Percentiles rank a stretch among this genome's conserved stretches.
Evolutionary conservation across 1,140 invertebrate species (phyloP).

Genomic region (Pantala flavescens): DNA sequence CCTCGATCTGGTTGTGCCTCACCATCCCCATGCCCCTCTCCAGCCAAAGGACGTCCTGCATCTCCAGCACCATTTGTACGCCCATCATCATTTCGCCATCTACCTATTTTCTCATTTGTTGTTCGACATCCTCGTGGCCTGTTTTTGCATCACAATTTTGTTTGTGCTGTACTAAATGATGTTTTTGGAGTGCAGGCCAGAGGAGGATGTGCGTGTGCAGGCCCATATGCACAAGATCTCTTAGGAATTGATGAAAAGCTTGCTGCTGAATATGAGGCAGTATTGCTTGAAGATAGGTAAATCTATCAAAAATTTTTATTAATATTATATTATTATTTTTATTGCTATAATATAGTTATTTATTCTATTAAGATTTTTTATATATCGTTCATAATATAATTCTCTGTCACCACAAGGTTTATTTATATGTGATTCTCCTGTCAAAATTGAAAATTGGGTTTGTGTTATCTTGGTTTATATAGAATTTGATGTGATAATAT

Average conservation of each 20-base stretch:
- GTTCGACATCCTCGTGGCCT: constrained; percentile 66
- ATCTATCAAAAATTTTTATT: constrained; percentile 26
- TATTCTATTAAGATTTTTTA: no score
- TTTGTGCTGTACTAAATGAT: constrained; percentile 78
- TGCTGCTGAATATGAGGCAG: constrained; percentile 62
- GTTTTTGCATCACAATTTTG: constrained; percentile 84
- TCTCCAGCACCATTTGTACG: constrained; percentile 17
- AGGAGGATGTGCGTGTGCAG: constrained; percentile 74
- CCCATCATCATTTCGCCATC: constrained; percentile 46
- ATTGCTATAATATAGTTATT: no score
- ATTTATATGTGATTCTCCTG: no score
- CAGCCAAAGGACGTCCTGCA: not conserved
- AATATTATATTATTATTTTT: constrained; percentile 10
- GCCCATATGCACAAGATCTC: constrained; percentile 73
- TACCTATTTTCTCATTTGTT: constrained; percentile 80
- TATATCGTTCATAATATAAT: no score
- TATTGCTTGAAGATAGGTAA: constrained; percentile 64
- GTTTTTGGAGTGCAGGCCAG: constrained; percentile 84
- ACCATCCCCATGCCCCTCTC: not conserved
- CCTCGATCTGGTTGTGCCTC: not conserved
- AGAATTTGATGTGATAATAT: no score
- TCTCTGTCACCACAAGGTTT: no score
- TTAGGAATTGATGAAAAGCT: constrained; percentile 70
- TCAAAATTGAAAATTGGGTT: no score
- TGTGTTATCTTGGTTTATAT: no score